Evolutionary conservation across 2,797 vertebrate species (phyloP).

Genomic region (Cossypha heuglini): DNA sequence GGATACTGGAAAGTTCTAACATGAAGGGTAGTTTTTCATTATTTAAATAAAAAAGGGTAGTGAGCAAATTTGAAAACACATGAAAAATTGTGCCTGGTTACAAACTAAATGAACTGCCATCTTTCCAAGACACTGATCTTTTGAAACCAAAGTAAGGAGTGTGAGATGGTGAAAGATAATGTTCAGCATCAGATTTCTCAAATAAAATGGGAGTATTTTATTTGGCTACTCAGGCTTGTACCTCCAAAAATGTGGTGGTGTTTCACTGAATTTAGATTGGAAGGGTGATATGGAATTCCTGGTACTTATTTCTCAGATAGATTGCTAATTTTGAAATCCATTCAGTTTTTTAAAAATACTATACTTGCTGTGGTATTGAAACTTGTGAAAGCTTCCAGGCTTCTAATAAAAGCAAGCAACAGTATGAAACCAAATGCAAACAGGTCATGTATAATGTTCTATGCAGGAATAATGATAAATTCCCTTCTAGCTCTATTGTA

Average conservation of each 20-base stretch:
- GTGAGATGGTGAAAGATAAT: conserved; percentile 9
- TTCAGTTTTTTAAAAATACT: conserved; percentile 65
- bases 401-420: conserved; percentile 82
- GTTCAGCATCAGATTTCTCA: conserved; percentile 60
- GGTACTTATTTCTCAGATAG: conserved; percentile 52
- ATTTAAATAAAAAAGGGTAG: conserved; percentile 74
- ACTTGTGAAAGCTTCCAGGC: conserved; percentile 73
- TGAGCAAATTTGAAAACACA: conserved; percentile 69
- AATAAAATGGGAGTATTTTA: conserved; percentile 60
- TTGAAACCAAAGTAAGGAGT: conserved; percentile 78
- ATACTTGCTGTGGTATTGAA: conserved; percentile 65
- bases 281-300: conserved; percentile 52
- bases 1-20: conserved; percentile 83
- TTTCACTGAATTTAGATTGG: conserved; percentile 61
- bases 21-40: conserved; percentile 85
- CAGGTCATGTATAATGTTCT: conserved; percentile 88
- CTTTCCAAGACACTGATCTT: conserved; percentile 65
- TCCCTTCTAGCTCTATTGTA: conserved; percentile 90
- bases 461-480: conserved; percentile 94
- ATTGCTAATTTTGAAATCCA: conserved; percentile 63
- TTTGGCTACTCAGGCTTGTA: conserved; percentile 69
- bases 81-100: conserved; percentile 73
- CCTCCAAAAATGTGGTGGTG: conserved; percentile 57
- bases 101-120: conserved; percentile 43
- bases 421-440: conserved; percentile 94